phyloP scores from a whole-genome alignment of 2,888 invertebrate species.

The Leucozona laternaria region DNA sequence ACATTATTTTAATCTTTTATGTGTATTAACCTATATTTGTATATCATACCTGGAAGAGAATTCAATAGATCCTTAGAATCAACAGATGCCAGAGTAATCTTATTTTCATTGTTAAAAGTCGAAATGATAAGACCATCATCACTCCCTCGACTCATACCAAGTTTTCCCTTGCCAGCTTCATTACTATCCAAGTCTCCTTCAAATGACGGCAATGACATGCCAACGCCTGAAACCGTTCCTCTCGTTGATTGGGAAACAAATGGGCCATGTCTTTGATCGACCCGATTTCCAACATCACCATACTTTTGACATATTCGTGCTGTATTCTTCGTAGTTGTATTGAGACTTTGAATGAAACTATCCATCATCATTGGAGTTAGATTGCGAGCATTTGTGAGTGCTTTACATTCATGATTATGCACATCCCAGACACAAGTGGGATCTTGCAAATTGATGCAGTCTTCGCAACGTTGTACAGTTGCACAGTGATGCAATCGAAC shows the following conservation, averaged over 20 bases:
- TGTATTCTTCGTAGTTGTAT: slow-evolving; percentile 81
- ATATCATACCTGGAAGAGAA: slow-evolving; percentile 49
- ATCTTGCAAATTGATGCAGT: slow-evolving; percentile 96
- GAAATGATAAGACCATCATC: slow-evolving; percentile 79
- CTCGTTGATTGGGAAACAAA: slow-evolving; percentile 73
- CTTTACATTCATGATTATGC: slow-evolving; percentile 86
- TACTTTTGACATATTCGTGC: slow-evolving; percentile 80
- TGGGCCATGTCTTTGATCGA: slow-evolving; percentile 64
- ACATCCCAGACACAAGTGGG: slow-evolving; percentile 99
- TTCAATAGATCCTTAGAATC: slow-evolving; percentile 79
- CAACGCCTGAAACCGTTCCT: slow-evolving; percentile 77
- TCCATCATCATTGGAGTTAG: slow-evolving; percentile 78
- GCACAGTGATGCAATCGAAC: slow-evolving; percentile 94
- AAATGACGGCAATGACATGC: slow-evolving; percentile 62
- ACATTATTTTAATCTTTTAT: neutral
- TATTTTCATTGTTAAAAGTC: slow-evolving; percentile 80
- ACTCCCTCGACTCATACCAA: neutral
- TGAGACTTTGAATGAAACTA: slow-evolving; percentile 80
- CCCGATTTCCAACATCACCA: slow-evolving; percentile 70
- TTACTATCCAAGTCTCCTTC: slow-evolving; percentile 39
- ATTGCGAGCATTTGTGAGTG: slow-evolving; percentile 78
- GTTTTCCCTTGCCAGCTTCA: slow-evolving; percentile 32
- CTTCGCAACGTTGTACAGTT: slow-evolving; percentile 87
- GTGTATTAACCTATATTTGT: neutral
- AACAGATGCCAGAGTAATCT: slow-evolving; percentile 81